Evolutionary conservation across 1,140 invertebrate species (phyloP).

Genomic region (Bombus polaris): DNA sequence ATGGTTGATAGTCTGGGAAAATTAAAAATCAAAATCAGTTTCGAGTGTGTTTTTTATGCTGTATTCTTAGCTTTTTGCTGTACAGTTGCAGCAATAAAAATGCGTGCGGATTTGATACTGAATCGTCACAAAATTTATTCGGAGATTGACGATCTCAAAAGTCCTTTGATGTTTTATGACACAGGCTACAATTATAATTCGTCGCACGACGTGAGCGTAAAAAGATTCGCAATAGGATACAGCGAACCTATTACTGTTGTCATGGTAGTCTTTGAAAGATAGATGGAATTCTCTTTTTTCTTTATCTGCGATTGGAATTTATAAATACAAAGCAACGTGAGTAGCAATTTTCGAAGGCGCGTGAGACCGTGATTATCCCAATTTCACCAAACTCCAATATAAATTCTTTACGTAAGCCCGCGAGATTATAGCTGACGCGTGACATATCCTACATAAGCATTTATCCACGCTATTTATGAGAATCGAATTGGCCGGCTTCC

Average conservation of each 20-base stretch:
- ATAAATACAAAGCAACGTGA: neutral
- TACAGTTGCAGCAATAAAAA: neutral
- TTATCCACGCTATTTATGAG: neutral
- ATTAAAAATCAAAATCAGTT: neutral
- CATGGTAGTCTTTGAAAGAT: neutral
- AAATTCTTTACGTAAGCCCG: conserved; percentile 37
- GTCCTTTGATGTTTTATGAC: neutral
- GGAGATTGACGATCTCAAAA: neutral
- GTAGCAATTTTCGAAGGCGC: conserved; percentile 2
- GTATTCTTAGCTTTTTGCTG: neutral
- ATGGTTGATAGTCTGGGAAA: neutral
- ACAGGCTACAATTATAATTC: neutral
- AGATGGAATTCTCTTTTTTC: neutral
- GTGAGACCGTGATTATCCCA: conserved; percentile 11
- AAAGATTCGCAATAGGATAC: neutral
- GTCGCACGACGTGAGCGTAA: neutral
- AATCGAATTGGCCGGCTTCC: neutral
- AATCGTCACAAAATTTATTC: neutral
- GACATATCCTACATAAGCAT: neutral
- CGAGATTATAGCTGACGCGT: conserved; percentile 55
- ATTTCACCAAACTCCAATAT: conserved; percentile 45
- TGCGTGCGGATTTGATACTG: neutral
- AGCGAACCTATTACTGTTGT: neutral
- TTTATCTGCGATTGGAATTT: conserved; percentile 25
- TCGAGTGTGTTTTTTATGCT: too few relatives aligned